A percentile compares a stretch with the other conserved stretches of the same genome.
phyloP scores from a whole-genome alignment of 2,113 vertebrate species.

The human (Homo sapiens) region DNA sequence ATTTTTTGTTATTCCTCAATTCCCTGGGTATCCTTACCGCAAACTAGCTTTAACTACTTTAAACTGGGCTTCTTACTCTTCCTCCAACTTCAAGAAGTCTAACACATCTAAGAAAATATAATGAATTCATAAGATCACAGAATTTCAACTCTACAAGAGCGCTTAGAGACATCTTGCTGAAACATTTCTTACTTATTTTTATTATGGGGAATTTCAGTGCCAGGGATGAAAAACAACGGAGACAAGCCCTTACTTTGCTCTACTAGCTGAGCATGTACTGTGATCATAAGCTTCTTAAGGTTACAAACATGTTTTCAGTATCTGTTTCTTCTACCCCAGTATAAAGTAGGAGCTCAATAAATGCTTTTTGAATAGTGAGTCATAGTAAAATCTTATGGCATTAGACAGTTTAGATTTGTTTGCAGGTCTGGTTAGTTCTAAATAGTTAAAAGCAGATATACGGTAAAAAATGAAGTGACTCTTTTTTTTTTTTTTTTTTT shows the following conservation, averaged over 20 bases:
- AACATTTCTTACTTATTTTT: constrained; percentile 21
- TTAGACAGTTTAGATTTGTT: constrained; percentile 5
- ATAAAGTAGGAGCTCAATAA: not conserved
- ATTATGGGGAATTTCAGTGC: not conserved
- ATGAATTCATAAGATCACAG: not conserved
- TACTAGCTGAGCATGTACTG: not conserved
- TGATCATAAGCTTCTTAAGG: not conserved
- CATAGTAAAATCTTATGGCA: not conserved
- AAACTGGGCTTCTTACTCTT: not conserved
- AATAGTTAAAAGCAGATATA: constrained; percentile 20
- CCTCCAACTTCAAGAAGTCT: constrained; percentile 19
- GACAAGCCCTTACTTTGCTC: not conserved
- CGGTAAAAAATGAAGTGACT: not conserved
- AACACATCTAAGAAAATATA: not conserved
- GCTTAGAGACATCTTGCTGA: not conserved
- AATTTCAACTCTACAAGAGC: not conserved
- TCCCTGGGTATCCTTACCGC: not conserved
- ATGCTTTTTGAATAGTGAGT: not conserved
- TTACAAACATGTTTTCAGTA: not conserved
- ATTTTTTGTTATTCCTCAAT: not conserved
- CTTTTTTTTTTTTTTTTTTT: no score
- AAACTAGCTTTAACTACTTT: not conserved
- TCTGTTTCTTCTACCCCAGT: not conserved
- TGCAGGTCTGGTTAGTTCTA: constrained; percentile 37
- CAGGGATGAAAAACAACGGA: not conserved